These are phyloP conservation scores for Ommatoiulus sabulosus DNA, from an alignment of 2,888 invertebrate genomes.

Conservation along the genomic window DNA sequence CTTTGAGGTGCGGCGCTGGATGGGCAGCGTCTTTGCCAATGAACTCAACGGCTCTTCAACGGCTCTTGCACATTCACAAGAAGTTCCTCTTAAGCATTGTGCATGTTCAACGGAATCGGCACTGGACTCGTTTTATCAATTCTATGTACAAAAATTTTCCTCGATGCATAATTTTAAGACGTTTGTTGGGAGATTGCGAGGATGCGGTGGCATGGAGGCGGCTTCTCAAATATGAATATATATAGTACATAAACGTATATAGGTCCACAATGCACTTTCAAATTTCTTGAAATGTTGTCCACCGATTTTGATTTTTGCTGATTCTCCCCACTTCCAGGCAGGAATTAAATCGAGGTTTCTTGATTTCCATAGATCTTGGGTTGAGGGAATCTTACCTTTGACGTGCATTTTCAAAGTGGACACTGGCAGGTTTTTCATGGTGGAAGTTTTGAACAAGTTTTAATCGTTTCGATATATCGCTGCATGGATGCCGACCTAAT, in stretches of 20 bases:
- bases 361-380: neutral
- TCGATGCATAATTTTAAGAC: constrained; percentile 45
- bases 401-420: neutral
- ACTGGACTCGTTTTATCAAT: constrained; percentile 35
- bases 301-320: neutral
- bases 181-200: constrained; percentile 29
- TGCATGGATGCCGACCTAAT: neutral
- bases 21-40: neutral
- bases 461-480: neutral
- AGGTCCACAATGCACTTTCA: neutral
- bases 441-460: constrained; percentile 27
- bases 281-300: constrained; percentile 22
- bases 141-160: constrained; percentile 29
- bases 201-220: constrained; percentile 24
- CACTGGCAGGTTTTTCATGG: neutral
- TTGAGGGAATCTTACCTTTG: neutral
- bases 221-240: constrained; percentile 37
- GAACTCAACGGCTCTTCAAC: neutral
- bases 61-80: constrained; percentile 37
- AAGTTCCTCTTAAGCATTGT: constrained; percentile 35
- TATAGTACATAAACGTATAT: neutral
- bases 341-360: neutral
- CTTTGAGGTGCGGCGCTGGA: neutral
- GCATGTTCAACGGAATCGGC: neutral
- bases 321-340: neutral